Evolutionary conservation across 2,113 vertebrate species (phyloP), one percentile per base, ranked within the genome.

Genomic region (Prolemur simus): DNA sequence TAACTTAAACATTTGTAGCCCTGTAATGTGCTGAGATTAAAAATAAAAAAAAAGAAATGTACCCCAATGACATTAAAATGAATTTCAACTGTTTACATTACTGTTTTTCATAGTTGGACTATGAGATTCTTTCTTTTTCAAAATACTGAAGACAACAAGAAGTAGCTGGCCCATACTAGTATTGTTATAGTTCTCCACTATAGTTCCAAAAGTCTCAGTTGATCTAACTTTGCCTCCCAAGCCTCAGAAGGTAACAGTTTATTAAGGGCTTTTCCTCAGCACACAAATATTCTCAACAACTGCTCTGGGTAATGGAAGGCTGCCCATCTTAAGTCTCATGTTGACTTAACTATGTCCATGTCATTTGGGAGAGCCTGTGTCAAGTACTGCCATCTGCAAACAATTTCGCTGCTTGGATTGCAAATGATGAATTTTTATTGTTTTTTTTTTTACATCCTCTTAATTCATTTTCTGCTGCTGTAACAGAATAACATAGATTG

Each of bases 91-190:
- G 1, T 63, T 66, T 52, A 52, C 8, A 13, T 86, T 14, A 39
- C 4, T 34, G 8, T 39, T 37, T 34, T 58, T 93, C 3, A 23
- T 64, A 54, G 86, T 92, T 45, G 21, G 9, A 45, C 17, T n/a
- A 37, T 92, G 5, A 10, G 1, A 68, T 4, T 91, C 8, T 64
- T 47, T 60, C 11, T 74, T 29, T 60, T 71, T 78, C 20, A 39
- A 56, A 11, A 6, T 37, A 68, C 2, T 80, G 23, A 87, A 81
- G 8, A 68, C 15, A 27, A 47, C 10, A 66, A 32, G 12, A 87
- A 66, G 17, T 25, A 54, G 10, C 14, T 9, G 37, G 1, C 11
- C 2, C 5, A 63, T 9, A 87, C 0, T 11, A 68, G 1, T 2
- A 60, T 45, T 11, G 14, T 39, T 20, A 86, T 2, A 39, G 8